phyloP scores from a whole-genome alignment of 1,140 invertebrate genomes.

The Drosophila melanica region DNA sequence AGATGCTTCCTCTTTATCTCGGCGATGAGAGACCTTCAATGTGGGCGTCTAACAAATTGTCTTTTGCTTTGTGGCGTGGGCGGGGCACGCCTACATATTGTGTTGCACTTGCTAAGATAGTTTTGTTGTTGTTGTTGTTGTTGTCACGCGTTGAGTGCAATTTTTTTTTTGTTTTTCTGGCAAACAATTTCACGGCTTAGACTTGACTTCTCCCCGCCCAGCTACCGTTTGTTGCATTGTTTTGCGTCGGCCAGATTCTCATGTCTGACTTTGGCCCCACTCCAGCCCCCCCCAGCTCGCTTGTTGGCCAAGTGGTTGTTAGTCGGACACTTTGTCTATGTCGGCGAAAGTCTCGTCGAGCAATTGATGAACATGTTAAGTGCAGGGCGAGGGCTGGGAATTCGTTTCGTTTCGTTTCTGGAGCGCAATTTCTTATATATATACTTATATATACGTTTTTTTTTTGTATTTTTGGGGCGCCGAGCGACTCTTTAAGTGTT shows the following conservation, averaged over 20 bases:
- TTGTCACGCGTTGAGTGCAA: slow-evolving; percentile 19
- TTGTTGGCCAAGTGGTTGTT: slow-evolving; percentile 22
- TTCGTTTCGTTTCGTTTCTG: slow-evolving; percentile 55
- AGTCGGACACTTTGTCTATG: slow-evolving; percentile 68
- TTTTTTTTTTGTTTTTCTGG: slow-evolving; percentile 37
- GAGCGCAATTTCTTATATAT: slow-evolving; percentile 51
- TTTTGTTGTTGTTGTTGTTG: slow-evolving; percentile 18
- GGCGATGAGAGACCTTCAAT: slow-evolving; percentile 3
- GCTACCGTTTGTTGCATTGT: slow-evolving; percentile 58
- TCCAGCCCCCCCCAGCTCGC: neutral
- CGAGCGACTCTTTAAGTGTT: slow-evolving; percentile 27
- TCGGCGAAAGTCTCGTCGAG: slow-evolving; percentile 54
- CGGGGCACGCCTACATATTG: slow-evolving; percentile 29
- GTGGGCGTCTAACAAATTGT: slow-evolving; percentile 45
- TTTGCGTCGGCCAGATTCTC: slow-evolving; percentile 61
- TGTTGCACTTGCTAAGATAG: slow-evolving; percentile 34
- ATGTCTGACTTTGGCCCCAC: slow-evolving; percentile 19
- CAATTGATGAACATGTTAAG: slow-evolving; percentile 82
- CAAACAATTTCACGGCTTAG: slow-evolving; percentile 57
- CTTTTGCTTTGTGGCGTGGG: slow-evolving; percentile 24
- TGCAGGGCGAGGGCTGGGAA: slow-evolving; percentile 59
- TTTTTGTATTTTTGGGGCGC: slow-evolving; percentile 8
- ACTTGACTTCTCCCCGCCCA: slow-evolving; percentile 20
- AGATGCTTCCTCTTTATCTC: slow-evolving; percentile 13
- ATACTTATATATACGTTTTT: neutral